Evolutionary conservation across 2,113 vertebrate genomes (phyloP).

Genomic region (Cichladusa arquata): DNA sequence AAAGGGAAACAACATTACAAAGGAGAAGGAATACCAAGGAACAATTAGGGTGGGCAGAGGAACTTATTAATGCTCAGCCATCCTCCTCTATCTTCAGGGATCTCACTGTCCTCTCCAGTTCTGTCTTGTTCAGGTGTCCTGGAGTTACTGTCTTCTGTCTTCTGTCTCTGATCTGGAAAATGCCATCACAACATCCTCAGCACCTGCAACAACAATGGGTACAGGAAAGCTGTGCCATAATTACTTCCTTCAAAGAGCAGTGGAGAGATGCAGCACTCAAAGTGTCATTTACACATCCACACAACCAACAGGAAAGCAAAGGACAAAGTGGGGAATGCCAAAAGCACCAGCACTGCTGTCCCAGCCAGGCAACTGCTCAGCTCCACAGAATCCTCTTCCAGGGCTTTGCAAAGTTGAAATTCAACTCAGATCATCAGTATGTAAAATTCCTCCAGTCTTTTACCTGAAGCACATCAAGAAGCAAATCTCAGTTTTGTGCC

Average conservation of each 20-base stretch:
- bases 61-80: slow-evolving; percentile 55
- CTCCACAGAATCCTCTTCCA: background rate
- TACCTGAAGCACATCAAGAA: background rate
- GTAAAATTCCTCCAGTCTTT: background rate
- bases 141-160: slow-evolving; percentile 91
- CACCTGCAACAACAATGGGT: slow-evolving; percentile 75
- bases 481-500: background rate
- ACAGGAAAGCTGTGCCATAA: background rate
- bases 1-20: slow-evolving; percentile 24
- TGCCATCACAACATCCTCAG: slow-evolving; percentile 98
- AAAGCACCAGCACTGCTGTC: background rate
- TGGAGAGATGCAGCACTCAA: background rate
- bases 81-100: slow-evolving; percentile 41
- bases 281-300: background rate
- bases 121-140: slow-evolving; percentile 19
- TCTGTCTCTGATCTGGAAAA: slow-evolving; percentile 98
- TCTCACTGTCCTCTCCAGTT: slow-evolving; percentile 56
- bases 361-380: background rate
- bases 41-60: slow-evolving; percentile 38
- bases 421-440: background rate
- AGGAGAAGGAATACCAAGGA: slow-evolving; percentile 33
- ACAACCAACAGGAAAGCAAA: background rate
- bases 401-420: background rate
- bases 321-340: background rate
- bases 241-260: background rate